These are phyloP conservation scores for Acromyrmex echinatior DNA, from an alignment of 1,140 invertebrate genomes.

Conservation along the genomic window DNA sequence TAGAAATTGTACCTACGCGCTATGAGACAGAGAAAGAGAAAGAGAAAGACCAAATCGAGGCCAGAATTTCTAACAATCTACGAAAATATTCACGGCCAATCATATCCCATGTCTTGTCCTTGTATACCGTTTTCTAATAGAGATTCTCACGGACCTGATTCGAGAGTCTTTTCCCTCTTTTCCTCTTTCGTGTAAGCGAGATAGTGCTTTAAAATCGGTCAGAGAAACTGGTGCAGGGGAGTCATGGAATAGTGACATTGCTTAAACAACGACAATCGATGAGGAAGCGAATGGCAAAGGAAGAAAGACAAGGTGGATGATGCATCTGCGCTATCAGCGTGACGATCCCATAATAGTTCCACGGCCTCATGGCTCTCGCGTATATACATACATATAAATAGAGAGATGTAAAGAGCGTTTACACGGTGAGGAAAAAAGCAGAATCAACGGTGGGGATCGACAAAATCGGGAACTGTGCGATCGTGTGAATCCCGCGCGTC, in stretches of 20 bases:
- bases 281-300: constrained; percentile 66
- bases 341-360: constrained; percentile 73
- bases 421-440: constrained; percentile 62
- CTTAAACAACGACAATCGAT: constrained; percentile 40
- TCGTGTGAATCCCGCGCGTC: constrained; percentile 61
- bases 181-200: background rate
- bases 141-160: constrained; percentile 67
- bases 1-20: constrained; percentile 53
- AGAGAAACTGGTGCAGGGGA: constrained; percentile 73
- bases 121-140: constrained; percentile 61
- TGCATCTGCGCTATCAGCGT: constrained; percentile 69
- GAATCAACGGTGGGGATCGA: constrained; percentile 64
- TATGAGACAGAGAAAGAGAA: background rate
- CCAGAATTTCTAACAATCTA: constrained; percentile 50
- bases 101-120: constrained; percentile 40
- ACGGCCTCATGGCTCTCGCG: constrained; percentile 62
- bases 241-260: constrained; percentile 70
- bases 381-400: constrained; percentile 4
- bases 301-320: constrained; percentile 67
- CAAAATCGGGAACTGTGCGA: constrained; percentile 71
- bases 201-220: constrained; percentile 70
- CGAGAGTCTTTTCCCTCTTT: background rate
- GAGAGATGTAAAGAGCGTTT: constrained; percentile 53
- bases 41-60: constrained; percentile 20
- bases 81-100: constrained; percentile 63